Conservation (phyloP, 2,113 vertebrate species). For the Pangasianodon hypophthalmus region DNA sequence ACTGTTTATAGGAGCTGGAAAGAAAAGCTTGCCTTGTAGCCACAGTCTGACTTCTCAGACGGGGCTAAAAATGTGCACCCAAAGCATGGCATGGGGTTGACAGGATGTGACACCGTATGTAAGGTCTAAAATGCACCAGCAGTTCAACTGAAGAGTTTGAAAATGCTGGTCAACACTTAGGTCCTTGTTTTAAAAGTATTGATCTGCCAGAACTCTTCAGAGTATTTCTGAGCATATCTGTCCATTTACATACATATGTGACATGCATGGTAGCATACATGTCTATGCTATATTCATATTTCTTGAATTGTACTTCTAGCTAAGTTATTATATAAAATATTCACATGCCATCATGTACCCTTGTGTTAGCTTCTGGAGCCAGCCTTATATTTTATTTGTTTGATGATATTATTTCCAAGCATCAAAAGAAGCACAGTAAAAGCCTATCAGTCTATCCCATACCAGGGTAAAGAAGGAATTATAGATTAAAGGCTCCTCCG, state of each 20-base stretch:
- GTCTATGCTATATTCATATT: background rate
- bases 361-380: constrained; percentile 8
- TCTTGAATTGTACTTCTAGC: background rate
- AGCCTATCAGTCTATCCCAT: constrained; percentile 13
- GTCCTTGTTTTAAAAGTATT: background rate
- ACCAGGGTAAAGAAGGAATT: constrained; percentile 68
- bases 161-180: background rate
- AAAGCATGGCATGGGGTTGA: background rate
- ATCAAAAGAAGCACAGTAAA: constrained; percentile 42
- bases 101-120: background rate
- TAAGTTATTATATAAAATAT: background rate
- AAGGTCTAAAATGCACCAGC: background rate
- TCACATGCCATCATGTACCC: background rate
- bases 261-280: background rate
- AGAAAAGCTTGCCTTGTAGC: constrained; percentile 6
- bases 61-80: background rate
- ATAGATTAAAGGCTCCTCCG: constrained; percentile 67
- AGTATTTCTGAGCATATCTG: background rate
- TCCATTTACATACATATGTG: background rate
- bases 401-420: constrained; percentile 38
- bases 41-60: background rate
- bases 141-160: background rate
- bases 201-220: background rate
- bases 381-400: constrained; percentile 6
- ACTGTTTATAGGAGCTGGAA: constrained; percentile 11